Evolutionary conservation across 2,888 invertebrate genomes (phyloP), one percentile per base, ranked within the genome.

Genomic region (Leucoptera coffeella): DNA sequence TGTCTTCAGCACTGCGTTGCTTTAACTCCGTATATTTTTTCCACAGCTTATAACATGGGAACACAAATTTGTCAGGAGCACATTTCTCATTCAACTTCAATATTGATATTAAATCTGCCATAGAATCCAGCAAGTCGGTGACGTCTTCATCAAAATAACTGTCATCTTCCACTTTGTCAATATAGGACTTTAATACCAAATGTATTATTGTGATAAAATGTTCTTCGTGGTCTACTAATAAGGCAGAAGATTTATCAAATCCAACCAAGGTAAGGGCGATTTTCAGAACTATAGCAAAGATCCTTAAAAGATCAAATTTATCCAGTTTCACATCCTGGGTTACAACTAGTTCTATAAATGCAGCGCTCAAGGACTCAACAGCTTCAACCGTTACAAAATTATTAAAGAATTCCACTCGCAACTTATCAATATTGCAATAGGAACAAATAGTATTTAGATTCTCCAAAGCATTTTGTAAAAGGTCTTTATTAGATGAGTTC

Each of bases 401-500:
- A 6, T 41, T 45, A 29, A 50, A 57, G 35, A 60, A 69, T 9
- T 47, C 43, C n/a, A 34, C 37, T 35, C 54, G 39, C 14, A 40
- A 41, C 10, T 40, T 44, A 6, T 56, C 52, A 27, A 41, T 45
- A 26, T 64, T 60, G 29, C 60, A 58, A 31, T 55, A 53, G 25
- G 72, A 61, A 39, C 73, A 67, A 6, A 78, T 44, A 14, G 75
- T 74, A 39, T 77, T 77, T 4, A 78, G 47, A 21, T 77, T 74
- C 41, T 81, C 79, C 23, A 82, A 50, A 1, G 77, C 67, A 28
- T 73, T 71, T 2, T 65, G 40, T 7, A 82, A 40, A 2, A 83
- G 51, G 11, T 75, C 73, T 35, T 61, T 67, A 44, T 82, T 84
- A 8, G 79, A 77, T 0, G 88, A 88, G 50, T 84, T 87, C 29